Evolutionary conservation across 2,888 invertebrate species (phyloP), one percentile per base, ranked within the genome.

Genomic region (Phengaris alcon): DNA sequence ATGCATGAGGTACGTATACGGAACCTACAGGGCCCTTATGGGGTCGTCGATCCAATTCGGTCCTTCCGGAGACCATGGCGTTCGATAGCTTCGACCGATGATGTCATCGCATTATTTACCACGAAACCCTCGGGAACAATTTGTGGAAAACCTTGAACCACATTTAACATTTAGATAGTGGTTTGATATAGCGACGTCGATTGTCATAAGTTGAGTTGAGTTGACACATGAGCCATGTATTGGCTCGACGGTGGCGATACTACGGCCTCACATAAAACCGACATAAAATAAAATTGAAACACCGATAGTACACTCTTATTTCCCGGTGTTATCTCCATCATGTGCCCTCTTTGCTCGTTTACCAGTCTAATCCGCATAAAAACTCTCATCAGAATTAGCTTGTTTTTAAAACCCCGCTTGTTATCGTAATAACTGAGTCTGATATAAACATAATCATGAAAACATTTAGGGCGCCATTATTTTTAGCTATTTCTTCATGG

Each of bases 391-490:
- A 5, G 59, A 22, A 55, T 64, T 44, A 12, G 4, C 35, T 12
- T 8, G 22, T 22, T 64, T 64, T 44, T 64, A 12, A 35, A 64
- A 35, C 64, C 35, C 64, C 35, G 35, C 64, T 64, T 35, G 64
- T 64, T 13, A 35, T 3, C 52, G 52, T 8, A 52, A 52, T 52
- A 52, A 10, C 64, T 35, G 22, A 59, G 6, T 22, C 44, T 7
- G 35, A 64, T 64, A 64, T 64, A 64, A 64, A 64, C 64, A 64
- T 64, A 64, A 44, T 64, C 64, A 44, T 64, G 64, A 13, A 64
- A 35, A 35, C 64, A 35, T 64, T 64, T 64, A 64, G 35, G 64
- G 35, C 64, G 12, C 10, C 64, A 44, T 64, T 64, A 64, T 64
- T 44, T 44, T 64, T 35, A 64, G 64, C 64, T 13, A 12, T 44